Evolutionary conservation across 1,140 invertebrate genomes (phyloP), one percentile per base, ranked within the genome.

Genomic region (Aphelenchoides avenae): DNA sequence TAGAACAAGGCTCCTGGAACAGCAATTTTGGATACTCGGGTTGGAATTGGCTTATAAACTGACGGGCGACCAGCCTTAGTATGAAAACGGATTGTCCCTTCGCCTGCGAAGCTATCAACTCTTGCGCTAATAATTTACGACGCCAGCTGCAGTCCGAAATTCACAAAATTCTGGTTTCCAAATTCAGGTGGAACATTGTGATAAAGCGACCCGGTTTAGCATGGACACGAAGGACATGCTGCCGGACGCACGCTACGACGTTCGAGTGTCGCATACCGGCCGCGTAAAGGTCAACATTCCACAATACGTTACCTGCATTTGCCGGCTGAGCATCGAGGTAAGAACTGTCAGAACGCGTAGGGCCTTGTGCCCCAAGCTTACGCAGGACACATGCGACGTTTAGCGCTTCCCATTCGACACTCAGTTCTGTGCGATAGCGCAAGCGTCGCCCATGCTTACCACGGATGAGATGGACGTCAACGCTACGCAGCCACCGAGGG

Each of bases 171-270:
- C n/a, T n/a, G n/a, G n/a, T n/a, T n/a, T n/a, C n/a, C n/a, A n/a
- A n/a, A n/a, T n/a, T n/a, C 27, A 44, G 11, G 13, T 44, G 13
- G n/a, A n/a, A n/a, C n/a, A n/a, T n/a, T n/a, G n/a, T n/a, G n/a
- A n/a, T n/a, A n/a, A n/a, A n/a, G n/a, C n/a, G n/a, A n/a, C 52
- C 24, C 41, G 11, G 5, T 67, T 43, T 24, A 71, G 59, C 31
- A 54, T 73, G 60, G 73, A 76, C 30, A 70, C 74, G 5, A 73
- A 76, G 29, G 64, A 76, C 13, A 73, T 73, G 71, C 43, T 73
- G 22, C 57, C 51, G 6, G 65, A 68, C n/a, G 57, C 72, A 29
- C 41, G 59, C 24, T 66, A 61, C 30, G 71, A 73, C 47, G 59
- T 66, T 9, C 53, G 71, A n/a, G 46, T 73, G 0, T 46, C 52